Conservation (phyloP, 2,797 vertebrate species). For the Hephaestus fuliginosus region DNA sequence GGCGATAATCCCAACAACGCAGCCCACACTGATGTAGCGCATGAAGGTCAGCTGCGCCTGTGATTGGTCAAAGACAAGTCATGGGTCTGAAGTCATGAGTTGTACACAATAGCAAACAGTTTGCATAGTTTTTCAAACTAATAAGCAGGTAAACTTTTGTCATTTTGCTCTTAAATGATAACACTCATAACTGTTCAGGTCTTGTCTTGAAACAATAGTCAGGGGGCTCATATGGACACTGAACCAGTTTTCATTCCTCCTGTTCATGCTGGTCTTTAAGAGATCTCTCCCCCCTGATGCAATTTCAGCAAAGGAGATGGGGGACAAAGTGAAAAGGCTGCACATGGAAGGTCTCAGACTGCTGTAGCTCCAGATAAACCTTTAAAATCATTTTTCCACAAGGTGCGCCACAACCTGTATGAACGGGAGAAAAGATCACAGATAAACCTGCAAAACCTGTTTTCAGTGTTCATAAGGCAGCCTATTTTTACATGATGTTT, state of each 20-base stretch:
- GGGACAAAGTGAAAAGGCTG: not conserved
- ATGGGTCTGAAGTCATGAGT: conserved; percentile 28
- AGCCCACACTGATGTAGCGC: conserved; percentile 88
- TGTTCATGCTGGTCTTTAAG: not conserved
- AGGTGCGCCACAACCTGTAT: not conserved
- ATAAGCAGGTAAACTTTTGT: not conserved
- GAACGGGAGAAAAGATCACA: not conserved
- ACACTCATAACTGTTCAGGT: not conserved
- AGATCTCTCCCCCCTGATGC: not conserved
- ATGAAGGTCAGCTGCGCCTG: conserved; percentile 86
- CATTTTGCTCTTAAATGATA: not conserved
- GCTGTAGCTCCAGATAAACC: not conserved
- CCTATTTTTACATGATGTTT: too few species aligned
- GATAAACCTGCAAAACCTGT: not conserved
- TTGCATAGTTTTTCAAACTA: not conserved
- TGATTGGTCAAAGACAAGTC: conserved; percentile 44
- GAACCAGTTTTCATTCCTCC: not conserved
- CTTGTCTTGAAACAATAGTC: not conserved
- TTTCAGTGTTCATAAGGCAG: not conserved
- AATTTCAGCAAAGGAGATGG: not conserved
- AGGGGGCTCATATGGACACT: not conserved
- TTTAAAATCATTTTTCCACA: conserved; percentile 11
- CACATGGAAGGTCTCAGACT: not conserved
- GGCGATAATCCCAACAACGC: conserved; percentile 92
- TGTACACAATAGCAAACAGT: conserved; percentile 3